A percentile compares a stretch with the other conserved stretches of the same genome.
Conservation (phyloP, 92 coral and sea anemone genomes). For the Hydrozoanthus gracilis region DNA sequence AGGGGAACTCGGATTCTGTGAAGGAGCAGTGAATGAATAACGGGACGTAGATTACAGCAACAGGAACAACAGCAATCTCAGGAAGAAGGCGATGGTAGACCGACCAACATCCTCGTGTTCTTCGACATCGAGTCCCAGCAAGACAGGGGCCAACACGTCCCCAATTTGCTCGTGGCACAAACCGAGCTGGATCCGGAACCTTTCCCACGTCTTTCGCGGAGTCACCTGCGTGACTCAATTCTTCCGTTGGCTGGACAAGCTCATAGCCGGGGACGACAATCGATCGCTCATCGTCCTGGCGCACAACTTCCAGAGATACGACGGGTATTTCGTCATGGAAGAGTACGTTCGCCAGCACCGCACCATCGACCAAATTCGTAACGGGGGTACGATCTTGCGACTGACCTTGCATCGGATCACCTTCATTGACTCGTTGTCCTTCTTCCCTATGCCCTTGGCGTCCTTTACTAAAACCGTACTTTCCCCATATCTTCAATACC, state of each 20-base stretch:
- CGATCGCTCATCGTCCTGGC: background rate
- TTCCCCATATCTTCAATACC: slow-evolving; percentile 6
- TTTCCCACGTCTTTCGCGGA: background rate
- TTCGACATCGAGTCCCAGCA: background rate
- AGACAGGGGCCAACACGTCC: background rate
- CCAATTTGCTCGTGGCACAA: background rate
- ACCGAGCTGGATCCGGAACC: background rate
- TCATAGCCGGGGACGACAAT: background rate
- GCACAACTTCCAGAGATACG: background rate
- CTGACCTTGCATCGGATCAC: background rate
- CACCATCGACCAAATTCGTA: background rate
- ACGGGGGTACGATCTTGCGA: background rate
- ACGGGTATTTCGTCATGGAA: background rate
- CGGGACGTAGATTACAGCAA: too few species aligned
- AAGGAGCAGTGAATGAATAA: too few species aligned
- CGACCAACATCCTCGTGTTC: background rate
- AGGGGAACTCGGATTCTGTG: too few species aligned
- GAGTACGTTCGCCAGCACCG: background rate
- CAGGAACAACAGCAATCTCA: background rate
- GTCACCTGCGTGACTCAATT: background rate
- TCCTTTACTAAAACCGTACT: background rate
- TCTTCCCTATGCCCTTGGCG: background rate
- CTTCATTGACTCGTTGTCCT: background rate
- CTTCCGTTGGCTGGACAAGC: background rate
- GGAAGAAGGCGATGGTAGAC: background rate